phyloP scores from a whole-genome alignment of 2,113 vertebrate species.

The Notechis scutatus region DNA sequence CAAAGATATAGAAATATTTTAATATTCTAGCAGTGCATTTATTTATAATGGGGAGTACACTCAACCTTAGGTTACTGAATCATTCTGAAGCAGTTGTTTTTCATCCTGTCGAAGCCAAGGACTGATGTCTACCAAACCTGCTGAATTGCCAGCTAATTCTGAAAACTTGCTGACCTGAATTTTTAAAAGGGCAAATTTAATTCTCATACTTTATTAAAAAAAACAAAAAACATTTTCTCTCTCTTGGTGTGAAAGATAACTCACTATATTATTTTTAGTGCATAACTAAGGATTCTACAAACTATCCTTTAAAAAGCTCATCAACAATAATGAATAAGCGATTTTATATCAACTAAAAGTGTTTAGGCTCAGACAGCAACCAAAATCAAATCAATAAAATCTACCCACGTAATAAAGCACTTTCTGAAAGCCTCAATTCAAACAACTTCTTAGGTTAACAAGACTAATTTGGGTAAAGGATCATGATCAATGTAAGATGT shows the following conservation, averaged over 20 bases:
- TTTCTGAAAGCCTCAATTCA: neutral
- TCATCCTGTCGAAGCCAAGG: conserved; percentile 53
- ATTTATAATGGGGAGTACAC: conserved; percentile 56
- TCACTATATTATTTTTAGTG: neutral
- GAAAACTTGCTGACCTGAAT: neutral
- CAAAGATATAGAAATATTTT: conserved; percentile 50
- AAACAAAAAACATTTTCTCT: neutral
- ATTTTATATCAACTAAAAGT: neutral
- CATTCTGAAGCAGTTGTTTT: conserved; percentile 39
- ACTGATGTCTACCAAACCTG: conserved; percentile 21
- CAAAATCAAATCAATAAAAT: neutral
- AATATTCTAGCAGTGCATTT: conserved; percentile 45
- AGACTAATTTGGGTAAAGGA: neutral
- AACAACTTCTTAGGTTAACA: neutral
- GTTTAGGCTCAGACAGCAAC: neutral
- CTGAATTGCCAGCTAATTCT: conserved; percentile 18
- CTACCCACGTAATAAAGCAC: neutral
- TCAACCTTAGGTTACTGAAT: conserved; percentile 47
- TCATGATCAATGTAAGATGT: neutral
- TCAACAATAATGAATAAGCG: neutral
- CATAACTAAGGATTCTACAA: neutral
- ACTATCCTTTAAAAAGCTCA: neutral
- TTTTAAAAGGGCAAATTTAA: neutral
- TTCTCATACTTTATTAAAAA: neutral
- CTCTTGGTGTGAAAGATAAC: neutral